Evolutionary conservation across 1,140 invertebrate species (phyloP).

Genomic region (Hyposmocoma kahamanoa): DNA sequence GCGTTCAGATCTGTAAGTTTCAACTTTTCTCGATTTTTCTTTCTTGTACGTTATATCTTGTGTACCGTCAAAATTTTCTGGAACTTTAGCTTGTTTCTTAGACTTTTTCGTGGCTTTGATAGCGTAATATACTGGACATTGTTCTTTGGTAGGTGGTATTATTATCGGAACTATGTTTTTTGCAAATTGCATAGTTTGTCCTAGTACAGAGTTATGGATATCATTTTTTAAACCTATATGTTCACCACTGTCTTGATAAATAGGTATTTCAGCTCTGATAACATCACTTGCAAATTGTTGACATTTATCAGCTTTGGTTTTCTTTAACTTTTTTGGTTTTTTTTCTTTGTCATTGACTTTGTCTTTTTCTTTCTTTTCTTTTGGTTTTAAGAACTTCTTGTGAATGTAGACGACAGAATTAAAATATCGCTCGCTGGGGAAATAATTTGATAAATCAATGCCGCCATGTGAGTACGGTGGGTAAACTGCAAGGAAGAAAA

Average conservation of each 20-base stretch:
- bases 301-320: constrained; percentile 27
- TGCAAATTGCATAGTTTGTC: constrained; percentile 50
- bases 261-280: constrained; percentile 16
- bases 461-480: constrained; percentile 17
- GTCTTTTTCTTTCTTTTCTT: constrained; percentile 3
- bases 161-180: constrained; percentile 46
- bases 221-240: constrained; percentile 16
- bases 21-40: constrained; percentile 22
- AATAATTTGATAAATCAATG: constrained; percentile 35
- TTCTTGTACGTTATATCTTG: constrained; percentile 22
- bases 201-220: constrained; percentile 19
- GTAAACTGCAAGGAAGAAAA: not conserved
- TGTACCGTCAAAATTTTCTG: constrained; percentile 13
- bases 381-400: constrained; percentile 35
- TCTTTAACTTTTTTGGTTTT: constrained; percentile 16
- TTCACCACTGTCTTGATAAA: constrained; percentile 13
- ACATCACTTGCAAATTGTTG: constrained; percentile 31
- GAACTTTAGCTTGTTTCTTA: constrained; percentile 26
- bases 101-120: constrained; percentile 42
- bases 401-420: constrained; percentile 48
- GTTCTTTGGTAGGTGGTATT: constrained; percentile 38
- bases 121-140: constrained; percentile 37
- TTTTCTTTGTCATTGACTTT: constrained; percentile 7
- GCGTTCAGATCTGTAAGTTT: constrained; percentile 21
- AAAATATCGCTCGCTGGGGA: constrained; percentile 25